Percentiles rank a stretch among this genome's conserved stretches.
Evolutionary conservation across 2,888 invertebrate genomes (phyloP).

Genomic region (Psylliodes chrysocephalus): DNA sequence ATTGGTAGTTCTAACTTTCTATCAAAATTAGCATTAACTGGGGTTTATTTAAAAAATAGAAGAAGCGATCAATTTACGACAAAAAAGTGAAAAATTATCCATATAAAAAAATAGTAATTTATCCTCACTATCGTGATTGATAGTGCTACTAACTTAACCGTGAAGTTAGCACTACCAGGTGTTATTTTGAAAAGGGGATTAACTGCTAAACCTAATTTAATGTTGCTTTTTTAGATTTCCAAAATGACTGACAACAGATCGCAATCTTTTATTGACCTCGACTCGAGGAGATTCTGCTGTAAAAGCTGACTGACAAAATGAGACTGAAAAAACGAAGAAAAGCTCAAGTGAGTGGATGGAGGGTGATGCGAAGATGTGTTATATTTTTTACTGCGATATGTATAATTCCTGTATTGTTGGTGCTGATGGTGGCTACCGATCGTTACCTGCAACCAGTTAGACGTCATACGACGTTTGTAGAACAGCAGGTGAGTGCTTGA

Average conservation of each 20-base stretch:
- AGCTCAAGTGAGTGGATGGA: constrained; percentile 57
- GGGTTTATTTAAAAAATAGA: too few relatives aligned
- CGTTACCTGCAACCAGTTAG: constrained; percentile 69
- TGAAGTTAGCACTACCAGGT: too few relatives aligned
- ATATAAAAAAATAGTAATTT: too few relatives aligned
- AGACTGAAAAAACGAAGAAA: constrained; percentile 65
- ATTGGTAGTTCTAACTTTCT: too few relatives aligned
- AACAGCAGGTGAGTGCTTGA: constrained; percentile 66
- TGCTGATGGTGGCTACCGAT: constrained; percentile 71
- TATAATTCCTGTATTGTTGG: constrained; percentile 70
- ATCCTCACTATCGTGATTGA: too few relatives aligned
- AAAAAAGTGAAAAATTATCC: too few relatives aligned
- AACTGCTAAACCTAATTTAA: too few relatives aligned
- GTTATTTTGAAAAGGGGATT: too few relatives aligned
- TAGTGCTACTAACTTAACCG: too few relatives aligned
- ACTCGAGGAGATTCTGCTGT: not conserved
- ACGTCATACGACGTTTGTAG: constrained; percentile 44
- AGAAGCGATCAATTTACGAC: too few relatives aligned
- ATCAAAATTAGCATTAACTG: too few relatives aligned
- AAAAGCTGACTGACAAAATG: constrained; percentile 52
- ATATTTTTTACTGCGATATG: constrained; percentile 72
- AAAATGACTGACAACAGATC: constrained; percentile 51
- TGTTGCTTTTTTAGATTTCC: constrained; percentile 1
- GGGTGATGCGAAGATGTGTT: constrained; percentile 67
- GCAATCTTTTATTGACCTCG: not conserved